A percentile compares a stretch with the other conserved stretches of the same genome.
phyloP scores from a whole-genome alignment of 1,140 invertebrate species.

The Goniozus legneri region DNA sequence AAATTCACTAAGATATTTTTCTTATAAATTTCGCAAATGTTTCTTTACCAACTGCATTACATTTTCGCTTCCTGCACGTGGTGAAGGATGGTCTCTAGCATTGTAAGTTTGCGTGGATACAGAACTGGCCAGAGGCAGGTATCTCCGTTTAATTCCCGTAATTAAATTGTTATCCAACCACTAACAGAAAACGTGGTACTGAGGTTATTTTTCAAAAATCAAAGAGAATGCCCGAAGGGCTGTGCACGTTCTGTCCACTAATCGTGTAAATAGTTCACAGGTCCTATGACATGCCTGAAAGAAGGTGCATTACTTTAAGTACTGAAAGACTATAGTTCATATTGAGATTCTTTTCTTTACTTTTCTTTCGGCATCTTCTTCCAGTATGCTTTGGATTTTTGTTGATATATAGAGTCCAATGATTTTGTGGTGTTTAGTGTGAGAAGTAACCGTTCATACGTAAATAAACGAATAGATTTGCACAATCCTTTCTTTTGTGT shows the following conservation, averaged over 20 bases:
- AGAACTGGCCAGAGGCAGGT: slow-evolving; percentile 61
- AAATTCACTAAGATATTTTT: not conserved
- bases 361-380: too few species aligned
- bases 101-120: slow-evolving; percentile 46
- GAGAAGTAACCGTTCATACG: not conserved
- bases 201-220: slow-evolving; percentile 2
- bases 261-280: slow-evolving; percentile 7
- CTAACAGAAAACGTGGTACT: slow-evolving; percentile 29
- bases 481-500: not conserved
- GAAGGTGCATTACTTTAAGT: not conserved
- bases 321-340: too few species aligned
- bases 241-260: slow-evolving; percentile 7
- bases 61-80: slow-evolving; percentile 18
- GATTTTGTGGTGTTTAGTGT: not conserved
- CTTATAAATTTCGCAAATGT: not conserved
- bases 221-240: not conserved
- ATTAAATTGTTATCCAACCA: slow-evolving; percentile 29
- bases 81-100: slow-evolving; percentile 29
- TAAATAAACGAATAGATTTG: not conserved
- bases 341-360: too few species aligned
- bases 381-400: not conserved
- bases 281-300: not conserved
- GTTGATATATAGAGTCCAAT: too few species aligned
- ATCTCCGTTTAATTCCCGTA: slow-evolving; percentile 46
- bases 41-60: not conserved